These are phyloP conservation scores for Drosophila setosimentum DNA, from an alignment of 2,888 invertebrate species.

Conservation along the genomic window DNA sequence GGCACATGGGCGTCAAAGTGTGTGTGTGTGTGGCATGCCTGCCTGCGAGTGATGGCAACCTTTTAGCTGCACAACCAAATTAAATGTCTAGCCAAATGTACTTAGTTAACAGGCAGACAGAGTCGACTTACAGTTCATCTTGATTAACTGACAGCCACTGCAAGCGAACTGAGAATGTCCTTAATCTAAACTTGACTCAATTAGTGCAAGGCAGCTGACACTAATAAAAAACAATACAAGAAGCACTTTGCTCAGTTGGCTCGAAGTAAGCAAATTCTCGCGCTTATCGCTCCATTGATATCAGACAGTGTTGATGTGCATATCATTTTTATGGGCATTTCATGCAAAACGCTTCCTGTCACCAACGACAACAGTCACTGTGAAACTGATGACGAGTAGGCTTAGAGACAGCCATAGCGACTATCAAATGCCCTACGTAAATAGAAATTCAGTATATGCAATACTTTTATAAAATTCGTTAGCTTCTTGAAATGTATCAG, in stretches of 20 bases:
- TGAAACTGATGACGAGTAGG: neutral
- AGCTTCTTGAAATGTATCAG: neutral
- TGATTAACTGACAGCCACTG: slow-evolving; percentile 48
- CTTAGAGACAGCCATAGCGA: neutral
- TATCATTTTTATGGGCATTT: slow-evolving; percentile 82
- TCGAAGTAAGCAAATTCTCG: slow-evolving; percentile 57
- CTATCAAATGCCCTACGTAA: slow-evolving; percentile 1
- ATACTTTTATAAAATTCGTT: neutral
- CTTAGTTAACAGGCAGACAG: slow-evolving; percentile 35
- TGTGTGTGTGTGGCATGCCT: slow-evolving; percentile 17
- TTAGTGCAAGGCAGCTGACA: slow-evolving; percentile 34
- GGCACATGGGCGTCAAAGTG: slow-evolving; percentile 25
- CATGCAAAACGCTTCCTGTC: slow-evolving; percentile 78
- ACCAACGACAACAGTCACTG: slow-evolving; percentile 31
- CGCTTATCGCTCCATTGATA: slow-evolving; percentile 62
- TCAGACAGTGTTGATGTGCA: slow-evolving; percentile 74
- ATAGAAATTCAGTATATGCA: neutral
- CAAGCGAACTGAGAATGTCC: slow-evolving; percentile 12
- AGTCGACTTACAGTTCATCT: slow-evolving; percentile 41
- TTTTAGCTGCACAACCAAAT: slow-evolving; percentile 72
- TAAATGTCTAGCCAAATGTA: slow-evolving; percentile 68
- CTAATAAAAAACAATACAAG: slow-evolving; percentile 13
- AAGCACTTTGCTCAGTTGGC: slow-evolving; percentile 5
- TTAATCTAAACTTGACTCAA: slow-evolving; percentile 45
- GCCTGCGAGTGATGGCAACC: slow-evolving; percentile 73